Percentiles rank a stretch among this genome's conserved stretches.
phyloP scores from a whole-genome alignment of 2,888 invertebrate species.

The Pachydiplax longipennis region DNA sequence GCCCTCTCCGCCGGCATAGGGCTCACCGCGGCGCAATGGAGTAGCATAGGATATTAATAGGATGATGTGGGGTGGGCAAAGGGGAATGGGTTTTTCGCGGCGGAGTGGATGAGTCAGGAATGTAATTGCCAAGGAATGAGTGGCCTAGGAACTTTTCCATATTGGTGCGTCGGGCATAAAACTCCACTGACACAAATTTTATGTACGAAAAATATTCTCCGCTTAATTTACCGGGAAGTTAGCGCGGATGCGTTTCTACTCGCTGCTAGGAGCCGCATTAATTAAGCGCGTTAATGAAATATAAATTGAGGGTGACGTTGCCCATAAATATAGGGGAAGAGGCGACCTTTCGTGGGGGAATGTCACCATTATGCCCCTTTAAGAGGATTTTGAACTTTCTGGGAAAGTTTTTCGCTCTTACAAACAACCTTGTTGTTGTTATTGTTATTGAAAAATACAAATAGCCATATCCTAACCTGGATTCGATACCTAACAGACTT shows the following conservation, averaged over 20 bases:
- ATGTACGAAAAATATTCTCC: background rate
- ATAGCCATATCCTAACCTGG: too few relatives aligned
- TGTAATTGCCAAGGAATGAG: background rate
- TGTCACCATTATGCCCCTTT: too few relatives aligned
- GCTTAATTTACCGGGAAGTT: background rate
- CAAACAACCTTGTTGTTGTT: too few relatives aligned
- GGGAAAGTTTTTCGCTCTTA: too few relatives aligned
- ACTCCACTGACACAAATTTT: slow-evolving; percentile 1
- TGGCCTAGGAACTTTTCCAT: background rate
- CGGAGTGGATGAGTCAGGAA: background rate
- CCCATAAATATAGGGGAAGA: background rate
- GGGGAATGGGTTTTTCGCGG: background rate
- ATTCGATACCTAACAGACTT: too few relatives aligned
- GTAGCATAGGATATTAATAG: background rate
- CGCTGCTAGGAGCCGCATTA: background rate
- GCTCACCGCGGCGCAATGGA: background rate
- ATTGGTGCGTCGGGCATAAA: background rate
- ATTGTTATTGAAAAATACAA: too few relatives aligned
- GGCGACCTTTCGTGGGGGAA: too few relatives aligned
- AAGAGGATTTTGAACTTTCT: too few relatives aligned
- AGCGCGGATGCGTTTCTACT: background rate
- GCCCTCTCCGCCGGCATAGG: background rate
- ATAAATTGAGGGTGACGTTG: background rate
- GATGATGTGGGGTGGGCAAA: background rate
- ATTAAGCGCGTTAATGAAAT: background rate